Conservation (phyloP, 2,113 vertebrate genomes). For the Tupaia chinensis region DNA sequence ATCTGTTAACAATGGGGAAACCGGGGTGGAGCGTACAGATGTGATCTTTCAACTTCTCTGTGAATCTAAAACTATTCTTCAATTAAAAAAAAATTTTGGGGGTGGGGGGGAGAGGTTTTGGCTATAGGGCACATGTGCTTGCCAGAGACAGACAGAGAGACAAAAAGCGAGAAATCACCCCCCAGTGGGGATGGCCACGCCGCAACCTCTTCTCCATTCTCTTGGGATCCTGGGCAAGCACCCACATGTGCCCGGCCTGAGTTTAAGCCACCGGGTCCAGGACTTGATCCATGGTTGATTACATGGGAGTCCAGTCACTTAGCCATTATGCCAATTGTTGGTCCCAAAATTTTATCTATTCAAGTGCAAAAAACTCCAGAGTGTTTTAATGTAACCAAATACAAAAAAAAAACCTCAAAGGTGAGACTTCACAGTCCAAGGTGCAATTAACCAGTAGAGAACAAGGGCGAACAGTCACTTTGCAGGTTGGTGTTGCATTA, state of each 20-base stretch:
- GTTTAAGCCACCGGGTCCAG: too few relatives aligned
- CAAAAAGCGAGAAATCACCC: too few relatives aligned
- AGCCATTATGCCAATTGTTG: too few relatives aligned
- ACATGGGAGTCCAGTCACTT: too few relatives aligned
- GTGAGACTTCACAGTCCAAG: background rate
- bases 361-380: background rate
- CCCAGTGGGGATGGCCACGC: too few relatives aligned
- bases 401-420: background rate
- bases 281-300: too few relatives aligned
- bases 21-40: background rate
- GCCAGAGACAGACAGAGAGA: too few relatives aligned
- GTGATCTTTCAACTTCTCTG: background rate
- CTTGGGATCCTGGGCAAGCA: too few relatives aligned
- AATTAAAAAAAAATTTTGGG: background rate
- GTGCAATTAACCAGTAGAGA: background rate
- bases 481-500: background rate
- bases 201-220: too few relatives aligned
- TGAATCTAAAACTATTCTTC: background rate
- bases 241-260: too few relatives aligned
- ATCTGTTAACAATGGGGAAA: background rate
- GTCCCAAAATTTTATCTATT: background rate
- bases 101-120: too few relatives aligned
- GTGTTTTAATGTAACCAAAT: background rate
- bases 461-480: background rate
- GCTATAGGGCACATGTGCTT: too few relatives aligned